Percentiles rank a stretch among this genome's conserved stretches.
Conservation (phyloP, 2,113 vertebrate genomes). For the Gavia stellata region DNA sequence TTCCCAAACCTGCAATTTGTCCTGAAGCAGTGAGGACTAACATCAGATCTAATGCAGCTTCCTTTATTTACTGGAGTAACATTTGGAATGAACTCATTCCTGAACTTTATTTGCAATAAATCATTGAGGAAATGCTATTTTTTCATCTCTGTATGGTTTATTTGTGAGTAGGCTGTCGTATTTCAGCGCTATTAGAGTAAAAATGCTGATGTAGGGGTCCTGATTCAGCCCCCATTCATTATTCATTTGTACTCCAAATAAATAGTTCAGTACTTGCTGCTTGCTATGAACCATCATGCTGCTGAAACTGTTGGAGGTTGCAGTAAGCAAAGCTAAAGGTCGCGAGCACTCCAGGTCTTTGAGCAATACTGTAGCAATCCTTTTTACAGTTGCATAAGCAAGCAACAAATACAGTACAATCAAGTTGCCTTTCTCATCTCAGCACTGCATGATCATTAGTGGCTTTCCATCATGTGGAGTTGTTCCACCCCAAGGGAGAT, state of each 20-base stretch:
- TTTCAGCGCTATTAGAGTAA: not conserved
- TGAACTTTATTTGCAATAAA: not conserved
- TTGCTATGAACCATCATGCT: not conserved
- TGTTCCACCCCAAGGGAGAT: not conserved
- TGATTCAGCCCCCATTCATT: not conserved
- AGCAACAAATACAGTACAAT: not conserved
- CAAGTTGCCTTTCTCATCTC: not conserved
- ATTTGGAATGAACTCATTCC: not conserved
- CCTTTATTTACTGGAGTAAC: not conserved
- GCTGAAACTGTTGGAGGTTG: not conserved
- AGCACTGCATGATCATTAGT: not conserved
- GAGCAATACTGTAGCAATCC: not conserved
- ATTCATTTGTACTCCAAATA: not conserved
- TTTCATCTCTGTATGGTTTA: not conserved
- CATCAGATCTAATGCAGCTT: not conserved
- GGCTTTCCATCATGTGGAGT: not conserved
- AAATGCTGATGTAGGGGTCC: not conserved
- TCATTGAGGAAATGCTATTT: not conserved
- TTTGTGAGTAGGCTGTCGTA: not conserved
- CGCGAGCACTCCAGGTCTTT: not conserved
- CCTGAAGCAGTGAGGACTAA: not conserved
- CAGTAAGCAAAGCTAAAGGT: slow-evolving; percentile 14
- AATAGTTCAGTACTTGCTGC: not conserved
- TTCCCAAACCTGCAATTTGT: not conserved
- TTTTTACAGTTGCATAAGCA: not conserved